Evolutionary conservation across 2,113 vertebrate species (phyloP), one percentile per base, ranked within the genome.

Genomic region (Leptosomus discolor): DNA sequence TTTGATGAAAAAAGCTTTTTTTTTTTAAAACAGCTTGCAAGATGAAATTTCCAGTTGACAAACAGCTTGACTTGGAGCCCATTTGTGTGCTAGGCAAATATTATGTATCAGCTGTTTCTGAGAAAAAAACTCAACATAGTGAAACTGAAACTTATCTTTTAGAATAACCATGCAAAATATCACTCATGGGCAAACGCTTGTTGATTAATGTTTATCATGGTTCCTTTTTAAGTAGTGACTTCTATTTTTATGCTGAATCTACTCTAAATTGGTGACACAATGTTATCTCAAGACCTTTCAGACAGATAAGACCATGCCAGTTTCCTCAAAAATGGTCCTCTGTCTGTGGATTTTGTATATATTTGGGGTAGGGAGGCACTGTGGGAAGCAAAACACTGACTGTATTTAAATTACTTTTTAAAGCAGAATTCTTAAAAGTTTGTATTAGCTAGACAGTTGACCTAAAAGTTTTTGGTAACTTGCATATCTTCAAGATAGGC

Each of bases 171-270:
- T 56, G 9, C 13, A 45, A 63, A 96, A 53, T 75, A 78, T 29
- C 21, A 1, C 57, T 64, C 69, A 81, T 82, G 41, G 71, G 9
- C 75, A 94, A 70, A 85, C 76, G 80, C 17, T 85, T 91, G 54
- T 12, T 57, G 27, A 85, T 75, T 73, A 58, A 27, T 56, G 39
- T 63, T 94, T 92, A 81, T 58, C 73, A n/a, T n/a, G 32, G n/a
- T 45, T 94, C 56, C 65, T 79, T 92, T 96, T 88, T 9, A 83
- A 94, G 29, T 27, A 65, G 9, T 12, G n/a, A n/a, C 57, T 89
- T 96, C 88, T 96, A 94, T 95, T 94, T 95, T 97, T 96, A 61
- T 45, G 32, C 61, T 95, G 83, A 82, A 82, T 92, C 92, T 97
- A 95, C 60, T 94, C 56, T 91, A 53, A 41, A 8, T 24, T 75